A percentile compares a stretch with the other conserved stretches of the same genome.
phyloP scores from a whole-genome alignment of 2,888 invertebrate species.

The Magallana nippona region DNA sequence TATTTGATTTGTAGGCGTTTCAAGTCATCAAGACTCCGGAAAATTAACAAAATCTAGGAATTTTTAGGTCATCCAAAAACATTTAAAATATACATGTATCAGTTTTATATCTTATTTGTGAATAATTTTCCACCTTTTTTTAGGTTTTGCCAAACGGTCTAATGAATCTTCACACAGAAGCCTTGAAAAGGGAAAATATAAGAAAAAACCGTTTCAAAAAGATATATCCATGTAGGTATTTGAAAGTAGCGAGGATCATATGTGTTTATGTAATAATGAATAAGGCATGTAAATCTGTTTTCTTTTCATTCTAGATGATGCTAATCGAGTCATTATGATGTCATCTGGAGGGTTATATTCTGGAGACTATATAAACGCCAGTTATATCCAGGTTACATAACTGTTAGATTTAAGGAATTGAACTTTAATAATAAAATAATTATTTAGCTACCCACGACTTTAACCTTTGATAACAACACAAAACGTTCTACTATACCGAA shows the following conservation, averaged over 20 bases:
- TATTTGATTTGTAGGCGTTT: too few relatives aligned
- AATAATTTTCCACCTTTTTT: neutral
- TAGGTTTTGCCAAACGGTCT: neutral
- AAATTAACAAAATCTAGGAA: too few relatives aligned
- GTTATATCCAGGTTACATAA: neutral
- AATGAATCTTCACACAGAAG: conserved; percentile 10
- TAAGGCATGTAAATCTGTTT: neutral
- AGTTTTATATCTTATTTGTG: neutral
- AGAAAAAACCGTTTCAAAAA: conserved; percentile 5
- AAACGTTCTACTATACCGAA: too few relatives aligned
- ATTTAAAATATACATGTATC: too few relatives aligned
- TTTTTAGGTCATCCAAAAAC: too few relatives aligned
- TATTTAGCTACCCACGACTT: neutral
- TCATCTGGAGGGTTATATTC: neutral
- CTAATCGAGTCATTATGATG: neutral
- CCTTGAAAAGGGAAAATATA: neutral
- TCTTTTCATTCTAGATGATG: neutral
- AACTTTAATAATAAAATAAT: too few relatives aligned
- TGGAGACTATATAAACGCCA: conserved; percentile 8
- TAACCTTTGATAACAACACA: neutral
- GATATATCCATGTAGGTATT: neutral
- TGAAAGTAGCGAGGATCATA: neutral
- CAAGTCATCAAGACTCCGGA: too few relatives aligned
- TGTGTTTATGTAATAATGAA: too few relatives aligned
- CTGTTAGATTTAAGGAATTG: too few relatives aligned